A percentile compares a stretch with the other conserved stretches of the same genome.
phyloP scores from a whole-genome alignment of 2,888 invertebrate genomes.

The Octodonta nipae region DNA sequence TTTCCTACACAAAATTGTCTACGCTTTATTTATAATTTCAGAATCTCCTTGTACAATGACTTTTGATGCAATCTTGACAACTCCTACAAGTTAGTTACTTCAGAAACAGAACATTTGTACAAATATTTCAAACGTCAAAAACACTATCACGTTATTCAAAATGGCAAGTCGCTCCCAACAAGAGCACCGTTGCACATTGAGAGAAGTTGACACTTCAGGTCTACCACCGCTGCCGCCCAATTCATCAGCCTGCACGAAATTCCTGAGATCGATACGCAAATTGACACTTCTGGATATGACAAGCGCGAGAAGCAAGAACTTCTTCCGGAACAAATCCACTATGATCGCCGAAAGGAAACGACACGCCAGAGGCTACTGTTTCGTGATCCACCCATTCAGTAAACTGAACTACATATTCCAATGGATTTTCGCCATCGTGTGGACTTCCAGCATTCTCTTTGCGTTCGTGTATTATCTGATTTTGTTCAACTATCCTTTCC shows the following conservation, averaged over 20 bases:
- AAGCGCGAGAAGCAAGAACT: conserved; percentile 7
- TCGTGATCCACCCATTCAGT: conserved; percentile 20
- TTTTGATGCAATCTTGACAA: too few species aligned
- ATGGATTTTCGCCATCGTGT: conserved; percentile 11
- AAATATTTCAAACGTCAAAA: too few species aligned
- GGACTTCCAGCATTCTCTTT: conserved; percentile 4
- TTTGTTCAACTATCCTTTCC: too few species aligned
- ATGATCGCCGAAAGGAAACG: conserved; percentile 15
- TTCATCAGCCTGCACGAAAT: neutral
- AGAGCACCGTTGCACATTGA: conserved; percentile 3
- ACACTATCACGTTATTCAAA: too few species aligned
- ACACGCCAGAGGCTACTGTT: conserved; percentile 9
- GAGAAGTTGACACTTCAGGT: neutral
- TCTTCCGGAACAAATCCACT: conserved; percentile 14
- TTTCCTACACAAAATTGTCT: too few species aligned
- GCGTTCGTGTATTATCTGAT: conserved; percentile 1
- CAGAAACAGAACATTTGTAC: too few species aligned
- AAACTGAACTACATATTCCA: conserved; percentile 11
- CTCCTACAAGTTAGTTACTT: too few species aligned
- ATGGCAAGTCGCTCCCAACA: too few species aligned
- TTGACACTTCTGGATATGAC: conserved; percentile 4
- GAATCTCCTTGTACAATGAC: too few species aligned
- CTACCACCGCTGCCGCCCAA: conserved; percentile 7
- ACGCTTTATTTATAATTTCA: too few species aligned
- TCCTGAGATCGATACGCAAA: conserved; percentile 3